Conservation (phyloP, 35 echinoderm and acorn worm genomes). For the Chiridota heheva region DNA sequence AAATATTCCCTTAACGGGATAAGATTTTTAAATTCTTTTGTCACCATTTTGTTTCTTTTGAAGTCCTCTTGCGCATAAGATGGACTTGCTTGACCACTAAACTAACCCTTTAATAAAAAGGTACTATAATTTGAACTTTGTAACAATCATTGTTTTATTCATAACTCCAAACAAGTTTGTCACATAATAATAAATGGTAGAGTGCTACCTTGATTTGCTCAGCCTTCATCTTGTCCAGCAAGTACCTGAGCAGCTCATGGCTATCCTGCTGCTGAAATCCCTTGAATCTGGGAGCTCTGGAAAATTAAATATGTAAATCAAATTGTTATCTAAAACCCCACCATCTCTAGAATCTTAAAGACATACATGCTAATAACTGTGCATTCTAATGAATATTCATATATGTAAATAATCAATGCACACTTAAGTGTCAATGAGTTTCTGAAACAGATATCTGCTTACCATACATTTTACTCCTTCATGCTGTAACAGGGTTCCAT, state of each 20-base stretch:
- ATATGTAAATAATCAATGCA: neutral
- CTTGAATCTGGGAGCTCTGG: slow-evolving; percentile 92
- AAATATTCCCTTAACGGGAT: too few species aligned
- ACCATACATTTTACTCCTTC: too few species aligned
- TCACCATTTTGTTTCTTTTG: too few species aligned
- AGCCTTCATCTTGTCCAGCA: slow-evolving; percentile 87
- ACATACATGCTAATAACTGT: neutral
- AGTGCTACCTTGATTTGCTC: slow-evolving; percentile 85
- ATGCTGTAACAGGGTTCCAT: too few species aligned
- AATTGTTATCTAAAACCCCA: neutral
- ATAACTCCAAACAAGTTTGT: too few species aligned
- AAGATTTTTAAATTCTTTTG: too few species aligned
- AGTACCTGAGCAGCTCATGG: slow-evolving; percentile 88
- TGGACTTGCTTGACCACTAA: too few species aligned
- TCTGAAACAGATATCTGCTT: too few species aligned
- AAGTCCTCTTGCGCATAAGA: too few species aligned
- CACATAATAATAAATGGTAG: neutral
- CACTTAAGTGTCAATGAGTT: neutral
- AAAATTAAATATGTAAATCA: neutral
- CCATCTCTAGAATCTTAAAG: neutral
- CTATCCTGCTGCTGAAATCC: slow-evolving; percentile 96
- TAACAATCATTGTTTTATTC: too few species aligned
- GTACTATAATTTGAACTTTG: too few species aligned
- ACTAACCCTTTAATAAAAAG: too few species aligned
- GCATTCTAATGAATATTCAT: neutral